Evolutionary conservation across 2,113 vertebrate genomes (phyloP).

Genomic region (Panurus biarmicus): DNA sequence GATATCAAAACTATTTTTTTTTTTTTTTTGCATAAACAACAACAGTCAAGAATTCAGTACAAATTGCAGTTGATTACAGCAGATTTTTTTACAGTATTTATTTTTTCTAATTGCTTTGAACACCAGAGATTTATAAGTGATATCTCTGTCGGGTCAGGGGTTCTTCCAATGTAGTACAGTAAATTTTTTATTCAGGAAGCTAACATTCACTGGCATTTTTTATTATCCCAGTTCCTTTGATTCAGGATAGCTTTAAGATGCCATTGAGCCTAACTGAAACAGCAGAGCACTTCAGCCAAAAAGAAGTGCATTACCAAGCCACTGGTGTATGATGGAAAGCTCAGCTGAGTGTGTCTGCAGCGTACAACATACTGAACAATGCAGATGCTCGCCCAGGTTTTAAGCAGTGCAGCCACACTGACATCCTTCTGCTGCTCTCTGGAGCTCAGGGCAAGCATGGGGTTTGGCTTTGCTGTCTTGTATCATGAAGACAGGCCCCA

Average conservation of each 20-base stretch:
- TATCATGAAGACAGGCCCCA: background rate
- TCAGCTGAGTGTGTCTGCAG: background rate
- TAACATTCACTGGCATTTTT: background rate
- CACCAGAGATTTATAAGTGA: background rate
- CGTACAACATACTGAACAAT: accelerated
- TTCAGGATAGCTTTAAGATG: background rate
- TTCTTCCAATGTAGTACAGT: background rate
- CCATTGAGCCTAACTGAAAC: background rate
- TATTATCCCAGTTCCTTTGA: background rate
- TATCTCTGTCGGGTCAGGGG: background rate
- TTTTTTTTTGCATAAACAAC: background rate
- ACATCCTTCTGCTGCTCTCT: background rate
- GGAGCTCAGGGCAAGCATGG: background rate
- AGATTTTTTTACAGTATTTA: background rate
- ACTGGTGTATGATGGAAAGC: background rate
- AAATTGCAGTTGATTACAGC: background rate
- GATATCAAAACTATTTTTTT: background rate
- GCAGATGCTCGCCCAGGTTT: background rate
- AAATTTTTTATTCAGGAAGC: background rate
- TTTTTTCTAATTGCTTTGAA: slow-evolving; percentile 6
- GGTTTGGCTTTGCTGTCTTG: background rate
- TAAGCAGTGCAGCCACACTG: background rate
- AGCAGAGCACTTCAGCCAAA: background rate
- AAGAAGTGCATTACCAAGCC: background rate
- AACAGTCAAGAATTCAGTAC: background rate